Evolutionary conservation across 1,140 invertebrate species (phyloP).

Genomic region (Oncopeltus fasciatus): DNA sequence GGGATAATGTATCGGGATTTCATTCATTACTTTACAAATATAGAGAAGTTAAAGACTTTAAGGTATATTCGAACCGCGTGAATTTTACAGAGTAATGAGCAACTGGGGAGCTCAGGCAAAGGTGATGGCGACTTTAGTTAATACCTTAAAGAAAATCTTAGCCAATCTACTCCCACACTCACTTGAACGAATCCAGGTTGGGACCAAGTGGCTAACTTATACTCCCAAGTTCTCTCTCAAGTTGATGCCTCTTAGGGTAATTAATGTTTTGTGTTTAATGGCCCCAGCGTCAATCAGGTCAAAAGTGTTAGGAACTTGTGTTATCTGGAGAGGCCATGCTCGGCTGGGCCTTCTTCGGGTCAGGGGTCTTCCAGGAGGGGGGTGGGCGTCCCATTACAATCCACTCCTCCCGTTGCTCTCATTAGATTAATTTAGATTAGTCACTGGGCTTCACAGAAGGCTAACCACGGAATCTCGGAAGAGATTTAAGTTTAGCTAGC

Average conservation of each 20-base stretch:
- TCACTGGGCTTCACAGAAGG: not conserved
- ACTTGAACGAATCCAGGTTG: too few relatives aligned
- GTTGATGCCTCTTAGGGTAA: not conserved
- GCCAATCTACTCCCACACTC: too few relatives aligned
- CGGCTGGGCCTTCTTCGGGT: not conserved
- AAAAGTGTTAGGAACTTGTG: not conserved
- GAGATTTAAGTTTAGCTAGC: slow-evolving; percentile 6
- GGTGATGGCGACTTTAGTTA: too few relatives aligned
- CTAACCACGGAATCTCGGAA: slow-evolving; percentile 4
- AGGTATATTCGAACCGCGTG: too few relatives aligned
- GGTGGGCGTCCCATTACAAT: not conserved
- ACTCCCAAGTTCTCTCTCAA: too few relatives aligned
- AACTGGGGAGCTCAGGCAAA: too few relatives aligned
- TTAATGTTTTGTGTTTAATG: slow-evolving; percentile 9
- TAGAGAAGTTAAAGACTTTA: too few relatives aligned
- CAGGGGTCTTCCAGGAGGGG: not conserved
- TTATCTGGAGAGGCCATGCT: not conserved
- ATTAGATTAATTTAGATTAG: slow-evolving; percentile 10
- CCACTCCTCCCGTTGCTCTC: not conserved
- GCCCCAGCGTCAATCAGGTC: slow-evolving; percentile 1
- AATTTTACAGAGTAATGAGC: too few relatives aligned
- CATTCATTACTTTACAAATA: too few relatives aligned
- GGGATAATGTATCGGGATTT: too few relatives aligned
- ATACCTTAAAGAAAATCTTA: too few relatives aligned
- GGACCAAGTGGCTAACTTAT: too few relatives aligned